A percentile compares a stretch with the other conserved stretches of the same genome.
Conservation (phyloP, 2,797 vertebrate species). For the Premnoplex brunnescens region DNA sequence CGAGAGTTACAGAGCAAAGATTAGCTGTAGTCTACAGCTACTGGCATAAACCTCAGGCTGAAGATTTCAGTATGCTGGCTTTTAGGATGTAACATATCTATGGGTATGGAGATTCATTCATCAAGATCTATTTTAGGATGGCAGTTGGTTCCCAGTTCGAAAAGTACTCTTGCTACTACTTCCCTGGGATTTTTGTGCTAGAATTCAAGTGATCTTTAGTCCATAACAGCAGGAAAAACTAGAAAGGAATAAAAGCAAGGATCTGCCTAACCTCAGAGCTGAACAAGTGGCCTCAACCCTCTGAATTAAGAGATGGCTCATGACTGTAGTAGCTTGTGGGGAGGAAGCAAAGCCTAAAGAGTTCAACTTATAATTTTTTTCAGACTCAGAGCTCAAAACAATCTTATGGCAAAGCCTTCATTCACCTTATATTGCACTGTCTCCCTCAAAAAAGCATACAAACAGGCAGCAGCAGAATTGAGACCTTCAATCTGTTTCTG, state of each 20-base stretch:
- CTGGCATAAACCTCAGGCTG: neutral
- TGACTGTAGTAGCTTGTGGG: neutral
- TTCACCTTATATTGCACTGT: neutral
- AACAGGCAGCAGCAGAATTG: too few species aligned
- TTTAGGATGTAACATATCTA: fast-evolving
- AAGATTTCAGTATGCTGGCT: fast-evolving
- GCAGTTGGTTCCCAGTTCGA: neutral
- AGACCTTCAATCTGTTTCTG: fast-evolving
- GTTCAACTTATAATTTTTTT: neutral
- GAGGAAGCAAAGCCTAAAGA: neutral
- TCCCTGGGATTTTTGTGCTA: neutral
- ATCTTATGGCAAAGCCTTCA: fast-evolving
- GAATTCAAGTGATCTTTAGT: neutral
- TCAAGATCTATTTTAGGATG: neutral
- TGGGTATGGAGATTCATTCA: neutral
- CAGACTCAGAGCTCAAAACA: neutral
- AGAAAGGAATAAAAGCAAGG: neutral
- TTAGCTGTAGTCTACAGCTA: neutral
- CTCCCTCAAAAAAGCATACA: fast-evolving
- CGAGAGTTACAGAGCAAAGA: neutral
- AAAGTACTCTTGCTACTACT: neutral
- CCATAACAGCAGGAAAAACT: neutral
- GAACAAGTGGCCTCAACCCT: neutral
- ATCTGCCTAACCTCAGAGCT: neutral
- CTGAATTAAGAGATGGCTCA: neutral